Evolutionary conservation across 2,113 vertebrate genomes (phyloP), one percentile per base, ranked within the genome.

Genomic region (Alligator sinensis): DNA sequence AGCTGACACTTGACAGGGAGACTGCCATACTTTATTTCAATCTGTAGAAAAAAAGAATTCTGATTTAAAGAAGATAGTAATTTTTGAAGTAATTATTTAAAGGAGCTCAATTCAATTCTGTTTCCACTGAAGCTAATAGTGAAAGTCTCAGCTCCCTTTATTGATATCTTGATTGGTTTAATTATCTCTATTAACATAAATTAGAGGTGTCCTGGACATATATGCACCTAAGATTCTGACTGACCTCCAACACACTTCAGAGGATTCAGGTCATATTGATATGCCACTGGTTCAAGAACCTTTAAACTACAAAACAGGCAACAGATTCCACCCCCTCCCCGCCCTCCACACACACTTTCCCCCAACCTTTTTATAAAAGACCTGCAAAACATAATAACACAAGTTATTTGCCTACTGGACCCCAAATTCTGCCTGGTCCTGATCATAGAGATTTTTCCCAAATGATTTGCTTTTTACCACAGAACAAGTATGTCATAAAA

Each of bases 361-460:
- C 47, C 47, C 47, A 47, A 47, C 47, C 47, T 47, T 47, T 47
- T 47, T 47, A 47, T 22, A 72, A 47, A 72, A 24, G 38, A 11
- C 18, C 68, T 34, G 34, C 30, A 70, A 72, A 38, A 47, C 11
- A 12, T 80, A 95, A 94, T 89, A 95, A 95, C 81, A 18, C 82
- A 91, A 63, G 61, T 11, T 70, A 30, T 70, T 18, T 11, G 77
- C 27, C 34, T 87, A 62, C 80, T 80, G 75, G 54, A 59, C 82
- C 77, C 84, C 92, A 92, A 94, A 93, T n/a, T 78, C 92, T 84
- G 88, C 92, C 90, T 95, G 85, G 80, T 59, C 94, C 75, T 91
- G 95, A 91, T 93, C 91, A 93, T 58, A 90, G 86, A 34, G 82
- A 87, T 91, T 89, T 84, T 84, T 14, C 18, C 77, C 55, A 70